Evolutionary conservation across 2,113 vertebrate species (phyloP).

Genomic region (Chloebia gouldiae): DNA sequence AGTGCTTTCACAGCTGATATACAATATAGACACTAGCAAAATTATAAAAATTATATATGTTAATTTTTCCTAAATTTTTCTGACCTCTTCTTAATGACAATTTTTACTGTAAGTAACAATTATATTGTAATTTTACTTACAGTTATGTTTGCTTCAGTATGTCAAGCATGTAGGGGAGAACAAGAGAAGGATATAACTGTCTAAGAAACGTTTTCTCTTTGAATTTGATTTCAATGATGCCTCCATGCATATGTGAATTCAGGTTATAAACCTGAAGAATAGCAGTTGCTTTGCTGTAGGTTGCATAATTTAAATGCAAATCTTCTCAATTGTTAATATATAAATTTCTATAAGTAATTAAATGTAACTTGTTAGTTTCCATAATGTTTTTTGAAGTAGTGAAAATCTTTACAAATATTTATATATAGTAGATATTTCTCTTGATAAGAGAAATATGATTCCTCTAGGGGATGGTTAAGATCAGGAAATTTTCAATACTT

Average conservation of each 20-base stretch:
- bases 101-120: background rate
- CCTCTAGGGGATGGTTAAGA: background rate
- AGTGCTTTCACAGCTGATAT: background rate
- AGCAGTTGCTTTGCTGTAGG: background rate
- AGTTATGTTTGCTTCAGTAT: background rate
- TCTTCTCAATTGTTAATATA: background rate
- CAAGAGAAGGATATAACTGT: background rate
- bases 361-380: background rate
- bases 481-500: background rate
- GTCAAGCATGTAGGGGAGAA: background rate
- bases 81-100: background rate
- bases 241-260: background rate
- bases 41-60: background rate
- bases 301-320: background rate
- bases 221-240: background rate
- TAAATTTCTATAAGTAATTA: background rate
- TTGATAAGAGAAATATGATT: background rate
- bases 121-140: background rate
- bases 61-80: background rate
- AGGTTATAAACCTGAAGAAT: background rate
- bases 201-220: background rate
- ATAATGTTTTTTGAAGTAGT: slow-evolving; percentile 21
- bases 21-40: background rate
- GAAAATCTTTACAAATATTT: background rate
- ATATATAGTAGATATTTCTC: background rate